Evolutionary conservation across 2,888 invertebrate genomes (phyloP).

Genomic region (Volucella bombylans): DNA sequence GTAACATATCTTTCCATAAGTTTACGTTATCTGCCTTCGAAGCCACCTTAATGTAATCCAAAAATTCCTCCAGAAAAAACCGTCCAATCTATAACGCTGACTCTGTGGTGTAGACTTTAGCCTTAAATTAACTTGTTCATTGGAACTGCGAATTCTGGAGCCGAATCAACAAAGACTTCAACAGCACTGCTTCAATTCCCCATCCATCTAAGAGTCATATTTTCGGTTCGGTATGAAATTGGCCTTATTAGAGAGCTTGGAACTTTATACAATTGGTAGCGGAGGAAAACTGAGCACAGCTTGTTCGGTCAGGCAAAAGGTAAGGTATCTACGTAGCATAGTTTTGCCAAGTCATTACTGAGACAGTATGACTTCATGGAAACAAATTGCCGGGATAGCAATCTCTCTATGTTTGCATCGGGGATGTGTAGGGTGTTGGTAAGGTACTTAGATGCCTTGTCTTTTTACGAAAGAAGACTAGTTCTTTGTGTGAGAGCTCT

Average conservation of each 20-base stretch:
- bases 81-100: conserved; percentile 94
- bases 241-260: conserved; percentile 88
- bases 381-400: not conserved
- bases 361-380: conserved; percentile 86
- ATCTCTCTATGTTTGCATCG: too few relatives aligned
- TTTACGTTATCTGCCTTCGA: conserved; percentile 89
- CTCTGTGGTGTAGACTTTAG: conserved; percentile 98
- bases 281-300: too few relatives aligned
- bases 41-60: conserved; percentile 92
- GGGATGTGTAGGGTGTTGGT: too few relatives aligned
- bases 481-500: too few relatives aligned
- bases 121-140: conserved; percentile 92
- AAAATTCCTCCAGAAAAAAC: conserved; percentile 94
- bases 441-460: too few relatives aligned
- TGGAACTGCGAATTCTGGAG: conserved; percentile 95
- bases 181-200: conserved; percentile 95
- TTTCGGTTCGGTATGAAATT: conserved; percentile 91
- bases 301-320: too few relatives aligned
- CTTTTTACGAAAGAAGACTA: too few relatives aligned
- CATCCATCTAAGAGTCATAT: conserved; percentile 91
- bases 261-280: too few relatives aligned
- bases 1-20: conserved; percentile 92
- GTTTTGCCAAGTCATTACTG: conserved; percentile 95
- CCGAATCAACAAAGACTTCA: conserved; percentile 96
- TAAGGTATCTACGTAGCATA: conserved; percentile 95